Base-by-base conservation (phyloP, 35 echinoderm and acorn worm species). In the Diadema setosum region DNA sequence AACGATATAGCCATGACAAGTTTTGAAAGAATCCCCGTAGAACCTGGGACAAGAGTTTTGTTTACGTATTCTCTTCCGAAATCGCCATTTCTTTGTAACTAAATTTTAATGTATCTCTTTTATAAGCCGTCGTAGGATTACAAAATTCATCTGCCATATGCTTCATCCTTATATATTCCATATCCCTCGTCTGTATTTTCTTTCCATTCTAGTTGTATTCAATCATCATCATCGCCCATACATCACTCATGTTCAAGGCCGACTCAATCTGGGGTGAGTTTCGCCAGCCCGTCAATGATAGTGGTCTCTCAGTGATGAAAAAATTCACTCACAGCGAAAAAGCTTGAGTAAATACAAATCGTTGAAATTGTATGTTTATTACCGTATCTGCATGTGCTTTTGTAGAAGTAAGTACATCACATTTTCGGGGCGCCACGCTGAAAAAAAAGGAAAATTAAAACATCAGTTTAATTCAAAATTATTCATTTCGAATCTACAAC, bases 251-350 rank as follows among this genome's bases (percentile, higher is more conserved):
- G 40, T 78, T 78, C 24, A 39, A 44, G n/a, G 73, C 73, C 3
- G 39, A 42, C 37, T 78, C 73, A 25, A 36, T 78, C 24, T 78
- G 73, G 73, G 73, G 73, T 78, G 44, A 78, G 73, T 78, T 42
- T 39, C 11, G 3, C n/a, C 48, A 52, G n/a, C n/a, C n/a, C 48
- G n/a, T 52, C 48, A 52, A 7, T 37, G 31, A 73, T 73, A 36
- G 27, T 39, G 39, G 31, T 6, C 31, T 67, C 25, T 23, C 1
- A 70, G 16, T 3, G 1, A 73, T 12, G 17, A 26, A 73, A 26
- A 30, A 6, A 37, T 39, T 33, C 1, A 30, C 31, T 33, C 31
- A 2, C 67, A 73, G 1, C 30, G 21, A 16, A 15, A 60, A 24
- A 14, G 1, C 30, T 60, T 11, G 5, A 12, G 17, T 8, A 5